These are phyloP conservation scores for Heliopora coerulea DNA, from an alignment of 92 coral and sea anemone species.

Conservation along the genomic window DNA sequence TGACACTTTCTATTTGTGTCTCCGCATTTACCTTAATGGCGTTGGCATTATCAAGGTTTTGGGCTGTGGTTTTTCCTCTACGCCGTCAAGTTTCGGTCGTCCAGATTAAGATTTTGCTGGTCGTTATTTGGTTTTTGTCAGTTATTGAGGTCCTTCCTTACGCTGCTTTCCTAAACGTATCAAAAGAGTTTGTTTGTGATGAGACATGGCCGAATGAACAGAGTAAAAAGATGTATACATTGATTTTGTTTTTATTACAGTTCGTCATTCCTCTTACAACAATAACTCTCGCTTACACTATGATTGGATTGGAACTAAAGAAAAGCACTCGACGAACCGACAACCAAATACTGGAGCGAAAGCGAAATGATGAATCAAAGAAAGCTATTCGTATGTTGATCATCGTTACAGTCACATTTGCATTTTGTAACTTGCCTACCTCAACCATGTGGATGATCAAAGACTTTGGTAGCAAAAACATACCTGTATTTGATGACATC, in stretches of 20 bases:
- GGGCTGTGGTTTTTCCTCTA: slow-evolving; percentile 94
- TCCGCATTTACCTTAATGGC: slow-evolving; percentile 73
- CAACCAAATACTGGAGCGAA: slow-evolving; percentile 67
- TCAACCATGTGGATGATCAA: slow-evolving; percentile 92
- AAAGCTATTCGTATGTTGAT: slow-evolving; percentile 95
- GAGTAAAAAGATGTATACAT: slow-evolving; percentile 73
- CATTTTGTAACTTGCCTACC: slow-evolving; percentile 88
- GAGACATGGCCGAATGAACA: slow-evolving; percentile 74
- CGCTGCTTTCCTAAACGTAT: slow-evolving; percentile 53
- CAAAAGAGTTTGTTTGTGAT: slow-evolving; percentile 56
- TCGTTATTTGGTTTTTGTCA: slow-evolving; percentile 71
- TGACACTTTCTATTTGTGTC: slow-evolving; percentile 67
- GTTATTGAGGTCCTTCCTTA: slow-evolving; percentile 64
- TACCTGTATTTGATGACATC: slow-evolving; percentile 63
- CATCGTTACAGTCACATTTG: slow-evolving; percentile 87
- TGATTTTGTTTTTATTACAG: slow-evolving; percentile 70
- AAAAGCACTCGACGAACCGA: slow-evolving; percentile 39
- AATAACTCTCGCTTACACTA: slow-evolving; percentile 73
- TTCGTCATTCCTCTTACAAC: slow-evolving; percentile 73
- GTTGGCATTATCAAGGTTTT: slow-evolving; percentile 79
- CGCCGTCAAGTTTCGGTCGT: slow-evolving; percentile 70
- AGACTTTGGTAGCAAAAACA: slow-evolving; percentile 74
- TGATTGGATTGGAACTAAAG: slow-evolving; percentile 70
- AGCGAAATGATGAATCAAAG: slow-evolving; percentile 76
- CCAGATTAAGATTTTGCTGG: slow-evolving; percentile 57